These are phyloP conservation scores for Cataglyphis rosenhaueri DNA, from an alignment of 2,888 invertebrate genomes.

Conservation along the genomic window DNA sequence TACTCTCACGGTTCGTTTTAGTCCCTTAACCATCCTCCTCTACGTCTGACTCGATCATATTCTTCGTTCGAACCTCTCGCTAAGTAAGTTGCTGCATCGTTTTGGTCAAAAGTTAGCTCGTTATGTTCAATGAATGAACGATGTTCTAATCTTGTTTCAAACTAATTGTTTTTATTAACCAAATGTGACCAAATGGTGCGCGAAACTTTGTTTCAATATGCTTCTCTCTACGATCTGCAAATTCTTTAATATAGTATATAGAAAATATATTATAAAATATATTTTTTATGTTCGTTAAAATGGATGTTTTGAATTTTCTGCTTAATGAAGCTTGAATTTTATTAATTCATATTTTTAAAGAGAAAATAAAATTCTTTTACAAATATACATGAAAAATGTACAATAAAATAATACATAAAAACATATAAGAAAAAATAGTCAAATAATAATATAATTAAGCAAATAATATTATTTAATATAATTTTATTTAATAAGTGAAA, in stretches of 20 bases:
- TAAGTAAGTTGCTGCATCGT: slow-evolving; percentile 3
- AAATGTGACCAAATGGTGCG: not conserved
- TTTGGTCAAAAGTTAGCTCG: slow-evolving; percentile 20
- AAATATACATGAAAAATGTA: not conserved
- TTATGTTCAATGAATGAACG: slow-evolving; percentile 11
- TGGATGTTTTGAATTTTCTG: not conserved
- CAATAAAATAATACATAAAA: not conserved
- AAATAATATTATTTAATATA: not conserved
- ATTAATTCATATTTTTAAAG: not conserved
- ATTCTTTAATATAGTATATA: not conserved
- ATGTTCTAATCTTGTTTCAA: not conserved
- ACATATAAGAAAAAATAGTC: not conserved
- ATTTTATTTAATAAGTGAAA: not conserved
- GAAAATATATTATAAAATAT: not conserved
- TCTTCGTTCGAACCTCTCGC: not conserved
- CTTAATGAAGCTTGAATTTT: not conserved
- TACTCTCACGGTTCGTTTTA: slow-evolving; percentile 43
- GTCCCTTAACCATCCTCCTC: slow-evolving; percentile 17
- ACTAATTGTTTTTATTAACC: slow-evolving; percentile 20
- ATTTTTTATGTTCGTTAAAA: not conserved
- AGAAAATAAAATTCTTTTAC: not conserved
- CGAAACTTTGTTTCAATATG: not conserved
- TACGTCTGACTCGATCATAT: not conserved
- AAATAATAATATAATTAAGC: not conserved
- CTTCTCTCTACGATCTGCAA: not conserved